Evolutionary conservation across 2,888 invertebrate genomes (phyloP).

Genomic region (Thumatha senex): DNA sequence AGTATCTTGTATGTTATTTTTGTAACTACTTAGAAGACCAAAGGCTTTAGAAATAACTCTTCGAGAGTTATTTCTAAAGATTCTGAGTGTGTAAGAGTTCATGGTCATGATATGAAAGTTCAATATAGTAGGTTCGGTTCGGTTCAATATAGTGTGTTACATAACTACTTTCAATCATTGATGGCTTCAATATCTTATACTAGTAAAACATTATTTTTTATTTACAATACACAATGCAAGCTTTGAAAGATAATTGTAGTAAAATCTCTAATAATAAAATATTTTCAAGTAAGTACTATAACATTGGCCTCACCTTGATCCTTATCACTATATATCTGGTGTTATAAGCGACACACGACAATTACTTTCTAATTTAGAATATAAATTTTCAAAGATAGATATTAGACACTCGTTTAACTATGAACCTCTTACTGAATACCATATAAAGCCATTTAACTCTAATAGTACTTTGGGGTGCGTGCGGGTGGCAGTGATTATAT

Average conservation of each 20-base stretch:
- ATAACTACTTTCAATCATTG: too few relatives aligned
- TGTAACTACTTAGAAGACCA: background rate
- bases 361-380: too few relatives aligned
- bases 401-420: background rate
- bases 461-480: too few relatives aligned
- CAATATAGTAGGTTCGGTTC: too few relatives aligned
- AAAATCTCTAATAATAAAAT: conserved; percentile 1
- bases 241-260: background rate
- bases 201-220: background rate
- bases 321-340: background rate
- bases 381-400: background rate
- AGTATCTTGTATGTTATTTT: too few relatives aligned
- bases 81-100: too few relatives aligned
- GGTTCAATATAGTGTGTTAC: background rate
- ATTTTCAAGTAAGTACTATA: background rate
- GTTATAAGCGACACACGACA: background rate
- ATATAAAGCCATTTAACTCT: too few relatives aligned
- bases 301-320: background rate
- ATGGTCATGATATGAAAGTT: too few relatives aligned
- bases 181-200: background rate
- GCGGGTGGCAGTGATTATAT: too few relatives aligned
- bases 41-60: too few relatives aligned
- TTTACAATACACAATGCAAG: background rate
- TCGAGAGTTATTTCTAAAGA: too few relatives aligned
- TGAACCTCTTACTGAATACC: too few relatives aligned